These are phyloP conservation scores for Cuculus canorus DNA, from an alignment of 2,797 vertebrate genomes.

Conservation along the genomic window DNA sequence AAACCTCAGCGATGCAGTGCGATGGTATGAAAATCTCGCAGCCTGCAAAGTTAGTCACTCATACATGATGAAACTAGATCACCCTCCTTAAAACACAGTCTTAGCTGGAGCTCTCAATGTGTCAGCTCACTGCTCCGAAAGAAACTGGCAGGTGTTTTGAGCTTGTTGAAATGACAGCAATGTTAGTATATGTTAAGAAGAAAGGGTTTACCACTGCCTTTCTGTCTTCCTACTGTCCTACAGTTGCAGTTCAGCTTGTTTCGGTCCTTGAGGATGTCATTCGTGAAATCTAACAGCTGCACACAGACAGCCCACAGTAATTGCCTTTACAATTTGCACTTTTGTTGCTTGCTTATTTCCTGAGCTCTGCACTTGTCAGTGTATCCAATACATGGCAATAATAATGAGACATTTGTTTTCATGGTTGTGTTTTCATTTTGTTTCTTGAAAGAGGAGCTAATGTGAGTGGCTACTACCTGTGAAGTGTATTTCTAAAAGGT, in stretches of 20 bases:
- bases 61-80: slow-evolving; percentile 39
- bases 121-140: slow-evolving; percentile 23
- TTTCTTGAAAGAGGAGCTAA: not conserved
- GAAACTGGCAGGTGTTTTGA: slow-evolving; percentile 29
- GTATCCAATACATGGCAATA: not conserved
- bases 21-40: slow-evolving; percentile 46
- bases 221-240: not conserved
- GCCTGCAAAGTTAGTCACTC: not conserved
- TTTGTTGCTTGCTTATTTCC: not conserved
- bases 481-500: not conserved
- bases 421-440: not conserved
- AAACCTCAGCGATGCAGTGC: not conserved
- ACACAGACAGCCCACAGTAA: not conserved
- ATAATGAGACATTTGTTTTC: not conserved
- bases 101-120: slow-evolving; percentile 38
- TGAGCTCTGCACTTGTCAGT: not conserved
- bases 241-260: not conserved
- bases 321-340: not conserved
- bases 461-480: not conserved
- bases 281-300: not conserved
- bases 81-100: not conserved
- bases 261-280: not conserved
- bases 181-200: not conserved
- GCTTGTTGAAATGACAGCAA: not conserved
- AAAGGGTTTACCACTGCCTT: not conserved